Base-by-base conservation (phyloP, 2,113 vertebrate genomes). In the Xenopus borealis region DNA sequence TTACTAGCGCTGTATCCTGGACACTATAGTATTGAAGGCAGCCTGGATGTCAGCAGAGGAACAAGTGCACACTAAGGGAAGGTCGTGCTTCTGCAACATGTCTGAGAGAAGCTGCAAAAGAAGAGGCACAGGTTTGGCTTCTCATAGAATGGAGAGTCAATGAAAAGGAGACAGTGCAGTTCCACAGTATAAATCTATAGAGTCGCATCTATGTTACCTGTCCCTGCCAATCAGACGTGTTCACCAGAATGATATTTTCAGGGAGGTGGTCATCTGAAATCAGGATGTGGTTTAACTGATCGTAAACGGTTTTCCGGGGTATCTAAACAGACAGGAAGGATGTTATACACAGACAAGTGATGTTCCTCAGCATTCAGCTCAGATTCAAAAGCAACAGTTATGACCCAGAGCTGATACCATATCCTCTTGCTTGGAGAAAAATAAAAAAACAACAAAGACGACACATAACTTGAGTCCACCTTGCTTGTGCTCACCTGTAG, bases 1-100 rank as follows among this genome's bases (percentile, higher is more conserved):
- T 94, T 84, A 99, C 97, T 98, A 99, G 94, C 97, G 89, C 86
- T 99, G 97, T 81, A 99, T 98, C 81, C 97, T 91, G 0, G 96
- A 96, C 72, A 99, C 95, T 72, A 99, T 97, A 83, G 96, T 98
- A 89, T 93, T 97, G 89, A 98, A 98, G 58, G 97, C 97, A 44
- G 97, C 97, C 79, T 99, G 96, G 81, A 98, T 91, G 66, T 99
- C 97, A 0, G 96, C 96, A 0, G 93, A 89, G 18, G 94, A 97
- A 83, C 94, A 97, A 0, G 97, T 98, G 84, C 97, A 98, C 75
- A 98, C 97, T 69, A 99, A 93, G 0, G 97, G 97, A 10, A 98
- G 93, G 0, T 92, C 86, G 71, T 96, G 95, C 81, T 94, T 95
- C 83, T 96, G 97, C 68, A 99, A 91, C 59, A 93, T 82, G 2